Evolutionary conservation across 2,113 vertebrate species (phyloP).

Genomic region (Bubo blakistoni): DNA sequence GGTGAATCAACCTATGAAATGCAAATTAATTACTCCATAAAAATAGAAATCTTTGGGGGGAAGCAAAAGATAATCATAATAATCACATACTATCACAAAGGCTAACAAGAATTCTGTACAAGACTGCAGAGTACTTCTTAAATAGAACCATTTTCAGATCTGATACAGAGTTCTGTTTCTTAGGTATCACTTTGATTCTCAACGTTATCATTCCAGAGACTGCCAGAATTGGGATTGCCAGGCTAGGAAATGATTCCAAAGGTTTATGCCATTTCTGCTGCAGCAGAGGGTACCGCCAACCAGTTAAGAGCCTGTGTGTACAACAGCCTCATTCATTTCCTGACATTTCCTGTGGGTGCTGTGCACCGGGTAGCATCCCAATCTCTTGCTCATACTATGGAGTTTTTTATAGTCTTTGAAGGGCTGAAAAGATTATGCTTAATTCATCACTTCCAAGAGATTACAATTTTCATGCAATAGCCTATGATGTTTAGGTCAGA

Average conservation of each 20-base stretch:
- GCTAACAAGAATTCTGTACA: not conserved
- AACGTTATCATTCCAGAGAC: not conserved
- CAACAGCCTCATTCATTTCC: not conserved
- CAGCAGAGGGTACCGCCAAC: not conserved
- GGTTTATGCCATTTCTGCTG: not conserved
- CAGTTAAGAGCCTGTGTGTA: not conserved
- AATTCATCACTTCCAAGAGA: not conserved
- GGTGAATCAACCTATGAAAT: slow-evolving; percentile 51
- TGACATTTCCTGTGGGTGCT: not conserved
- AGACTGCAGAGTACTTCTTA: not conserved
- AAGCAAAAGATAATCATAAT: not conserved
- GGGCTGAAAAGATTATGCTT: not conserved
- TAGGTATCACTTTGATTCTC: not conserved
- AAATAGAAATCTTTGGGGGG: not conserved
- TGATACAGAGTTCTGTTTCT: not conserved
- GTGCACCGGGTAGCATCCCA: not conserved
- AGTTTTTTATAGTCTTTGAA: not conserved
- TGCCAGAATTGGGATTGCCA: not conserved
- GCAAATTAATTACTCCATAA: not conserved
- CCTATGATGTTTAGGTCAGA: not conserved
- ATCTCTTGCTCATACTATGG: not conserved
- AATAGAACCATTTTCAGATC: not conserved
- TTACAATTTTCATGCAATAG: not conserved
- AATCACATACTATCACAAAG: not conserved
- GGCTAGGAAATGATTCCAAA: not conserved